phyloP scores from a whole-genome alignment of 1,140 invertebrate genomes.

The Chironomus tepperi region DNA sequence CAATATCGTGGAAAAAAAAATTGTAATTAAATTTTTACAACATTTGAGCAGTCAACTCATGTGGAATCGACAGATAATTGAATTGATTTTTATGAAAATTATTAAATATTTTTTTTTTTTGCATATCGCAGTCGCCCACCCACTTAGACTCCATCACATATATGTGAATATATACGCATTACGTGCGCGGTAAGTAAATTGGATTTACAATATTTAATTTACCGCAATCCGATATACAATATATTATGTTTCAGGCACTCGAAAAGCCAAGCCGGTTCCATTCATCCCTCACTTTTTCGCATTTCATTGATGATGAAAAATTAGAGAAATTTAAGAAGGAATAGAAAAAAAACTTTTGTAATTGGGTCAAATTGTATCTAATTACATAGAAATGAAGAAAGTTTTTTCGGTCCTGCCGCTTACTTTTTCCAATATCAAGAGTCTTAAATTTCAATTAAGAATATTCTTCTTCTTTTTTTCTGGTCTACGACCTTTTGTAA shows the following conservation, averaged over 20 bases:
- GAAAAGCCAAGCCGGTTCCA: too few relatives aligned
- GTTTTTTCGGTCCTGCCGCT: neutral
- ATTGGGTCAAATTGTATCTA: constrained; percentile 22
- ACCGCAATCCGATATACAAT: neutral
- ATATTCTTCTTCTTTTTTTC: too few relatives aligned
- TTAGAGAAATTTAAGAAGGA: too few relatives aligned
- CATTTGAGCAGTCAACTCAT: constrained; percentile 6
- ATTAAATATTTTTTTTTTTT: too few relatives aligned
- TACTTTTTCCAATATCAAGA: neutral
- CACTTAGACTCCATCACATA: neutral
- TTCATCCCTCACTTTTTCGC: too few relatives aligned
- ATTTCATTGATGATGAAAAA: too few relatives aligned
- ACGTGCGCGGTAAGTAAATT: neutral
- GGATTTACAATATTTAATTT: neutral
- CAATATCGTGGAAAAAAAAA: neutral
- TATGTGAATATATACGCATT: neutral
- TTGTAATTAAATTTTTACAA: constrained; percentile 21
- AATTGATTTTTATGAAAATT: constrained; percentile 17
- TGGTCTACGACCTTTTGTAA: too few relatives aligned
- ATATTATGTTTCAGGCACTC: too few relatives aligned
- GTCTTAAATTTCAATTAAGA: neutral
- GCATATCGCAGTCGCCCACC: neutral
- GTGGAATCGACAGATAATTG: constrained; percentile 23
- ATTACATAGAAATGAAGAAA: constrained; percentile 14
- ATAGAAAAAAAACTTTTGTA: neutral